phyloP scores from a whole-genome alignment of 1,140 invertebrate genomes.

The Temnothorax longispinosus region DNA sequence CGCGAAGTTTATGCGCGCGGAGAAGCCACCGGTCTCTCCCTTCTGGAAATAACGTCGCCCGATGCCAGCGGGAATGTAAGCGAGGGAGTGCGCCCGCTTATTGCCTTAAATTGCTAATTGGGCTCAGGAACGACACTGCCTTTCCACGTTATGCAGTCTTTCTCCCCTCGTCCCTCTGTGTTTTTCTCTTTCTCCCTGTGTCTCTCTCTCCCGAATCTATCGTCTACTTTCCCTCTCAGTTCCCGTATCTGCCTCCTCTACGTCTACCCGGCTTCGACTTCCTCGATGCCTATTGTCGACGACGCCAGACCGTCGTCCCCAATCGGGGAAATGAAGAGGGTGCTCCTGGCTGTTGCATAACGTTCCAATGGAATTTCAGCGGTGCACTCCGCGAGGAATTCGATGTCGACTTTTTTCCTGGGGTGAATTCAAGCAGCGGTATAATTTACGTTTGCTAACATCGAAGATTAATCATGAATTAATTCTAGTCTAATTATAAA shows the following conservation, averaged over 20 bases:
- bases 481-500: background rate
- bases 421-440: background rate
- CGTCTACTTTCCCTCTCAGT: conserved; percentile 31
- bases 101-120: conserved; percentile 85
- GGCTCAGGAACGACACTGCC: conserved; percentile 74
- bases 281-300: conserved; percentile 73
- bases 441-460: background rate
- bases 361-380: conserved; percentile 18
- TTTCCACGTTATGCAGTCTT: conserved; percentile 64
- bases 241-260: background rate
- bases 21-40: conserved; percentile 45
- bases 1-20: conserved; percentile 68
- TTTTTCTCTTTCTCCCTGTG: background rate
- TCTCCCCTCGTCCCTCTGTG: background rate
- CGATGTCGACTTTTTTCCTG: background rate
- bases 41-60: conserved; percentile 66
- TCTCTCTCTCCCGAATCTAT: background rate
- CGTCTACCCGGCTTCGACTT: conserved; percentile 63
- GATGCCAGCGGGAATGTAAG: conserved; percentile 64
- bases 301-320: conserved; percentile 57
- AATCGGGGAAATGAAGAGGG: conserved; percentile 24
- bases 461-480: background rate
- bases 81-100: conserved; percentile 73
- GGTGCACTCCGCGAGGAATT: conserved; percentile 13
- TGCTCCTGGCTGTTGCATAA: conserved; percentile 28